Evolutionary conservation across 2,797 vertebrate genomes (phyloP).

Genomic region (Pantherophis vulpinus): DNA sequence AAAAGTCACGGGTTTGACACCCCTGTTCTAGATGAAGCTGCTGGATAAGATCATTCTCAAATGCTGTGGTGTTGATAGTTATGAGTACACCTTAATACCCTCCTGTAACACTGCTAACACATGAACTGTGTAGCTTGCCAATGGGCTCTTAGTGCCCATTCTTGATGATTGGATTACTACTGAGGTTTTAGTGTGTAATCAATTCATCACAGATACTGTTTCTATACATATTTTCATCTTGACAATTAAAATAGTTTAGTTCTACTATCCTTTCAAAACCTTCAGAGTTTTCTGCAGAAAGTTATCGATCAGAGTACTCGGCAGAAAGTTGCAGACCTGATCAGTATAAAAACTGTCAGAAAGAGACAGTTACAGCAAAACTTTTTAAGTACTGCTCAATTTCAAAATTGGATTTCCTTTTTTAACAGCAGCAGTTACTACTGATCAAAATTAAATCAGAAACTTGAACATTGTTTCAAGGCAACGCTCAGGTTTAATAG

Average conservation of each 20-base stretch:
- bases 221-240: not conserved
- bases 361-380: not conserved
- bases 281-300: accelerated
- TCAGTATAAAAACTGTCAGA: not conserved
- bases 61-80: not conserved
- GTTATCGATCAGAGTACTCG: accelerated
- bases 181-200: not conserved
- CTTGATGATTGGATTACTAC: not conserved
- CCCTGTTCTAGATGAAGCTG: not conserved
- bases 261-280: not conserved
- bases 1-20: too few species aligned
- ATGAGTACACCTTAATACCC: not conserved
- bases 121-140: not conserved
- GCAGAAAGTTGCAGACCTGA: accelerated
- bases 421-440: not conserved
- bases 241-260: not conserved
- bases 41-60: not conserved
- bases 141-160: not conserved
- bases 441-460: not conserved
- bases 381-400: not conserved
- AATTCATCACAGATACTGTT: not conserved
- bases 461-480: not conserved
- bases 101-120: not conserved
- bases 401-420: accelerated
- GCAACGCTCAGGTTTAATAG: not conserved